Base-by-base conservation (phyloP, 1,140 invertebrate species). In the Hyles vespertilio region DNA sequence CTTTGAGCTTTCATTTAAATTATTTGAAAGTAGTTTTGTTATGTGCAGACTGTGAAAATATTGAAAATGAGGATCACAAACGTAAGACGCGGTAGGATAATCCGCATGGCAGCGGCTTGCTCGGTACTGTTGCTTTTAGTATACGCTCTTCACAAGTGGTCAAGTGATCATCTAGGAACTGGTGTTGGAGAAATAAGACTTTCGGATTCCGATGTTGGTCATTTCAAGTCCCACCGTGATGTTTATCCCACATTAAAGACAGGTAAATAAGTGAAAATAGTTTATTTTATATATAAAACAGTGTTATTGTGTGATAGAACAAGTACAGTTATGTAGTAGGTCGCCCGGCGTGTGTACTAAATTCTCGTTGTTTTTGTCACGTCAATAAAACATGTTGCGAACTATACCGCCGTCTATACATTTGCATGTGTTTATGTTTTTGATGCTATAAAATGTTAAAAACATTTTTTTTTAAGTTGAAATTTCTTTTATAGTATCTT, bases 61-160 rank as follows among this genome's bases (percentile, higher is more conserved):
- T 44, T 32, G 51, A 79, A 74, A 75, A 88, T 88, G 85, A 79
- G 82, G 47, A 84, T 88, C 49, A 88, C 85, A 56, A 88, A 88
- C 56, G 58, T 88, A 22, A 81, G 85, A 77, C 69, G 81, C 33
- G 84, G 85, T 33, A 77, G 85, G 58, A 87, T 88, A 56, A 61
- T 77, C 56, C 82, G 85, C 51, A 80, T 85, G 59, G 64, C 63
- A 5, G 66, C 54, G 22, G 67, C 72, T 6, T 83, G 78, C 66
- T 70, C 67, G 9, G 69, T 88, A 62, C 55, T 87, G 46, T 61
- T 87, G 56, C 43, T 85, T 70, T 74, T 86, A 58, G 67, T 88
- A 58, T 84, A 80, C 69, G 81, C 78, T 70, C 57, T 88, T 34
- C 79, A 85, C 59, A 81, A 69, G 58, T 86, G 81, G 72, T 77